Conservation (phyloP, 2,888 invertebrate genomes). For the Eurois occulta region DNA sequence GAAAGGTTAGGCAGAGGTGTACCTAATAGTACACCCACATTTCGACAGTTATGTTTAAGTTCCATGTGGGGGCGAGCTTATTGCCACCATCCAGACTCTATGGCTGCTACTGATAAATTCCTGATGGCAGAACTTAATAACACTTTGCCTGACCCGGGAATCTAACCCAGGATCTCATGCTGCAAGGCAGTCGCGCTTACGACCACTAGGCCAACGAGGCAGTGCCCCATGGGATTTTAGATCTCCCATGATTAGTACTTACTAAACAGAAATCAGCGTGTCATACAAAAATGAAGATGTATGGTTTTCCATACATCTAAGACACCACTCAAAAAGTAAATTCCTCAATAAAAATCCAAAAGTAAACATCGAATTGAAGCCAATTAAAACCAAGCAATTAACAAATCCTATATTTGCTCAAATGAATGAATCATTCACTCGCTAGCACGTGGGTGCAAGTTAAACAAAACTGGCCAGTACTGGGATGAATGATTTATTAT, state of each 20-base stretch:
- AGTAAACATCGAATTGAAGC: neutral
- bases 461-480: slow-evolving; percentile 48
- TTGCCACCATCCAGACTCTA: too few species aligned
- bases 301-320: neutral
- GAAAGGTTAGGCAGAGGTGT: neutral
- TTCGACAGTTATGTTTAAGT: too few species aligned
- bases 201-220: neutral
- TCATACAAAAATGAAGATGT: neutral
- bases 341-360: neutral
- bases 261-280: neutral
- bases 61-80: too few species aligned
- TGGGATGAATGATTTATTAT: slow-evolving; percentile 66
- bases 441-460: slow-evolving; percentile 35
- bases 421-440: slow-evolving; percentile 50
- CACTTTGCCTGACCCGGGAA: neutral
- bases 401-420: slow-evolving; percentile 29
- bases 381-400: slow-evolving; percentile 20
- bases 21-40: too few species aligned
- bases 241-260: neutral
- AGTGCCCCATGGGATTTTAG: too few species aligned
- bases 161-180: neutral
- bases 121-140: too few species aligned
- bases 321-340: neutral
- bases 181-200: neutral
- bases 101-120: too few species aligned